Conservation (phyloP, 2,888 invertebrate species). For the Carterocephalus palaemon region DNA sequence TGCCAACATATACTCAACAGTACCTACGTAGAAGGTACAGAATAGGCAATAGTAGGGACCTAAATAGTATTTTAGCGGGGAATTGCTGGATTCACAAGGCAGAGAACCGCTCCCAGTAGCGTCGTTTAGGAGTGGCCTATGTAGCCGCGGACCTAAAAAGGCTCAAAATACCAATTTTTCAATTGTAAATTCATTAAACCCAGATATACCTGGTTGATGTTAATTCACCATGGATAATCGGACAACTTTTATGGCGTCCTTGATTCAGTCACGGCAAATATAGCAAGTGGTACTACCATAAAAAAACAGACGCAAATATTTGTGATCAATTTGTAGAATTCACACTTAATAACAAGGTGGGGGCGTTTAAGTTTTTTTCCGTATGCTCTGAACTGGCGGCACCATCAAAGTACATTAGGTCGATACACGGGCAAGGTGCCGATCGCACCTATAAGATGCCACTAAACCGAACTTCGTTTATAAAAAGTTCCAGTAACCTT, state of each 20-base stretch:
- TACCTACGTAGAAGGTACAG: no score
- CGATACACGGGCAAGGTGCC: constrained; percentile 47
- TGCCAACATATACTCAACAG: no score
- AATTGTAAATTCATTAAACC: constrained; percentile 35
- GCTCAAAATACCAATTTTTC: constrained; percentile 14
- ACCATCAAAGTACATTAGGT: constrained; percentile 63
- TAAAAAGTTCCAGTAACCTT: constrained; percentile 17
- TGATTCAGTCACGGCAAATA: constrained; percentile 67
- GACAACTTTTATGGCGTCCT: constrained; percentile 58
- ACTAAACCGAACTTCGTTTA: constrained; percentile 13
- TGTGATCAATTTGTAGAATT: constrained; percentile 77
- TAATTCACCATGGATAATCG: constrained; percentile 62
- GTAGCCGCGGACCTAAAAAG: no score
- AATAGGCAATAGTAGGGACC: no score
- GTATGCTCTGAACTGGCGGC: constrained; percentile 49
- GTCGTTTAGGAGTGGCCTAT: no score
- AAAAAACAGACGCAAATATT: constrained; percentile 75
- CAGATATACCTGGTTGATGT: constrained; percentile 34
- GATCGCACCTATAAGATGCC: constrained; percentile 59
- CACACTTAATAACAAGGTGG: constrained; percentile 74
- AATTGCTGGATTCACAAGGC: no score
- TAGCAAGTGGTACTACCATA: constrained; percentile 58
- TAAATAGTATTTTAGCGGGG: no score
- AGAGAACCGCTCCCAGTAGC: no score
- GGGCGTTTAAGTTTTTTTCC: constrained; percentile 51